Evolutionary conservation across 2,797 vertebrate genomes (phyloP).

Genomic region (Protosalanx chinensis): DNA sequence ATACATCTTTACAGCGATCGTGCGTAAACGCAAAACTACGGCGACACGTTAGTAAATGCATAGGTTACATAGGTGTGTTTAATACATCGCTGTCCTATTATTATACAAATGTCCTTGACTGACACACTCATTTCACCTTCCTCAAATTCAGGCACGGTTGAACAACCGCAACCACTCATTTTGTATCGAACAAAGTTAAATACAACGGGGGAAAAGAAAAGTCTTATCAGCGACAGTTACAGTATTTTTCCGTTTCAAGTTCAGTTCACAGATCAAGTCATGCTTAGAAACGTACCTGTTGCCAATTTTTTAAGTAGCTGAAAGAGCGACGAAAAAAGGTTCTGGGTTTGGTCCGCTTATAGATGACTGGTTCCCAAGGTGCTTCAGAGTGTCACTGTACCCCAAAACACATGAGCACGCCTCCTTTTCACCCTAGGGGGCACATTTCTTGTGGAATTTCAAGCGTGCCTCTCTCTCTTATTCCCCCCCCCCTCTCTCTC

Average conservation of each 20-base stretch:
- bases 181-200: constrained; percentile 3
- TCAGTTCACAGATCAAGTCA: constrained; percentile 3
- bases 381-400: constrained; percentile 37
- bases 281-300: constrained; percentile 49
- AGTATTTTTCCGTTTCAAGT: constrained; percentile 20
- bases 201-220: not conserved
- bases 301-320: constrained; percentile 19
- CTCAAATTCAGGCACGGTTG: too few relatives aligned
- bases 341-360: constrained; percentile 15
- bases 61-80: too few relatives aligned
- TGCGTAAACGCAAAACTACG: not conserved
- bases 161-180: not conserved
- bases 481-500: not conserved
- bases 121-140: constrained; percentile 46
- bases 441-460: constrained; percentile 38
- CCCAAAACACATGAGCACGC: constrained; percentile 28
- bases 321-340: constrained; percentile 15
- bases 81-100: too few relatives aligned
- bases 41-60: not conserved
- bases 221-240: constrained; percentile 21
- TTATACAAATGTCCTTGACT: constrained; percentile 32
- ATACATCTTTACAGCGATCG: not conserved
- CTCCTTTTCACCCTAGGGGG: constrained; percentile 37
- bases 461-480: not conserved
- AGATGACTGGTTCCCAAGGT: constrained; percentile 38